Percentiles rank a stretch among this genome's conserved stretches.
These are phyloP conservation scores for Alentia gelatinosa DNA, from an alignment of 2,888 invertebrate genomes.

Conservation along the genomic window DNA sequence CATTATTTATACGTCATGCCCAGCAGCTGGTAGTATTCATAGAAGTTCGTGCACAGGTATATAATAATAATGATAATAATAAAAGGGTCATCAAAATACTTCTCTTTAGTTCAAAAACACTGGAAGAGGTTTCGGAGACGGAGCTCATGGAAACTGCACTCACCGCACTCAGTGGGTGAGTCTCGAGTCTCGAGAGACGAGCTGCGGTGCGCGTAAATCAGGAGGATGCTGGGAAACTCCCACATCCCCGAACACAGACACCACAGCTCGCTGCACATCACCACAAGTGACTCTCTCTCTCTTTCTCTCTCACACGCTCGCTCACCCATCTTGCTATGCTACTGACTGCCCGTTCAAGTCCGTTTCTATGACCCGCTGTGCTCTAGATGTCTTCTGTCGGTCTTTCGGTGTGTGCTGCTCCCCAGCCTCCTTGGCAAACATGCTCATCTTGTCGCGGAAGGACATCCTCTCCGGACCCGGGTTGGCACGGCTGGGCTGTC, in stretches of 20 bases:
- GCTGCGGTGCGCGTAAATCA: no score
- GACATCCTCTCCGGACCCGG: conserved; percentile 89
- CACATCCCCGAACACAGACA: no score
- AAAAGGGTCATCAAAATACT: no score
- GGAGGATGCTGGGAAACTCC: no score
- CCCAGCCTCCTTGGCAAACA: conserved; percentile 98
- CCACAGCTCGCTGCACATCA: no score
- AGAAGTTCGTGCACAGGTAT: no score
- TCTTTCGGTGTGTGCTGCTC: conserved; percentile 82
- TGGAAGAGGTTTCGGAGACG: background rate
- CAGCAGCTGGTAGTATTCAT: no score
- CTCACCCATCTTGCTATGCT: conserved; percentile 18
- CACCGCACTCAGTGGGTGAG: background rate
- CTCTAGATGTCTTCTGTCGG: conserved; percentile 52
- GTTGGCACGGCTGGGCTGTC: conserved; percentile 41
- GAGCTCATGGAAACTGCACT: background rate
- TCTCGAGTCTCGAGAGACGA: no score
- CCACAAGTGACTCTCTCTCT: no score
- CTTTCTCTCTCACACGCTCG: background rate
- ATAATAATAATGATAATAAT: no score
- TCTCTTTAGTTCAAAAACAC: no score
- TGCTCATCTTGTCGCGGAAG: conserved; percentile 99
- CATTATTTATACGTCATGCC: no score
- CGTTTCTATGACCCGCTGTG: conserved; percentile 55
- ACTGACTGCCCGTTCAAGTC: conserved; percentile 55